phyloP scores from a whole-genome alignment of 2,888 invertebrate genomes.

The Crossocerus cetratus region DNA sequence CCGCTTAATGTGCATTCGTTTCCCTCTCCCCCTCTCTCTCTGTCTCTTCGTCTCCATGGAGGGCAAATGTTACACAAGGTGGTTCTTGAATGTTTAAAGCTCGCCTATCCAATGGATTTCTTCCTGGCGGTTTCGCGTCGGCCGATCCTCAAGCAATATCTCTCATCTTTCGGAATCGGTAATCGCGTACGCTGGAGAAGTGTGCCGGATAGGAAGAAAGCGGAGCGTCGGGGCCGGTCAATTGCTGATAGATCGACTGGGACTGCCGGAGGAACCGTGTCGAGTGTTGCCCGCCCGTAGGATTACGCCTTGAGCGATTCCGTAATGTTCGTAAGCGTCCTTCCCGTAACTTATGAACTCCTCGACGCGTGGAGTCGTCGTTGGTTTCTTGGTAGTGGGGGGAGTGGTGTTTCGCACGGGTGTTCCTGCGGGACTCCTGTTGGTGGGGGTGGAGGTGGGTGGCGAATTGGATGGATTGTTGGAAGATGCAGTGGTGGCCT shows the following conservation, averaged over 20 bases:
- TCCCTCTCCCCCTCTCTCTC: neutral
- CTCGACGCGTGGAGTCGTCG: slow-evolving; percentile 17
- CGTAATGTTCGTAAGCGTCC: slow-evolving; percentile 71
- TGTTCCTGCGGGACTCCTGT: slow-evolving; percentile 25
- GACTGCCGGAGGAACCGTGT: slow-evolving; percentile 65
- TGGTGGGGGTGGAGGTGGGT: slow-evolving; percentile 12
- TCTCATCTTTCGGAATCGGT: too few relatives aligned
- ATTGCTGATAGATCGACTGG: slow-evolving; percentile 70
- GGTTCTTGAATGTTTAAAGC: neutral
- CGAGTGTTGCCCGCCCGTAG: slow-evolving; percentile 50
- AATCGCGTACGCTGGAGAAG: neutral
- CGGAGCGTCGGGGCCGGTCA: slow-evolving; percentile 33
- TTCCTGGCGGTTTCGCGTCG: neutral
- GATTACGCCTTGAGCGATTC: slow-evolving; percentile 63
- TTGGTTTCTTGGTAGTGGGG: slow-evolving; percentile 13
- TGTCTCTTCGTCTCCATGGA: too few relatives aligned
- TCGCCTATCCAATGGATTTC: neutral
- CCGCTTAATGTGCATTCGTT: slow-evolving; percentile 11
- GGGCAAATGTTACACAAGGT: neutral
- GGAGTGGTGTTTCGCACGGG: slow-evolving; percentile 30
- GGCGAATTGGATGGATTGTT: neutral
- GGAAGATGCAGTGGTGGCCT: neutral
- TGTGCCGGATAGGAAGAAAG: neutral
- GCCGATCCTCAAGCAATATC: neutral
- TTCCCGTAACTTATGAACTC: slow-evolving; percentile 62